Conservation (phyloP, 2,888 invertebrate species). For the Troides helena region DNA sequence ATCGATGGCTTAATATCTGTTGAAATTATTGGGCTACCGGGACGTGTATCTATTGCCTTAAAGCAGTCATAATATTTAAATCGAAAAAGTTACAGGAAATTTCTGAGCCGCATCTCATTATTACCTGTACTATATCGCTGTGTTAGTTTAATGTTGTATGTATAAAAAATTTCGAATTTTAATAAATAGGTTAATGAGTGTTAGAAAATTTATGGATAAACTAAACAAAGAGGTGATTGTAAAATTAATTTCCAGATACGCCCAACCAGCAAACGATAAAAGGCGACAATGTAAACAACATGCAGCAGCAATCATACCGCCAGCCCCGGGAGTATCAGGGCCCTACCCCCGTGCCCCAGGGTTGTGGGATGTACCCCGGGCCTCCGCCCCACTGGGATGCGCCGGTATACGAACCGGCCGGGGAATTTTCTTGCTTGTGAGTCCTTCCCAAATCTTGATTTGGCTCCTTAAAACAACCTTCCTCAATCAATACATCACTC, state of each 20-base stretch:
- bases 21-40: too few species aligned
- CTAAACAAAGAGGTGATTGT: slow-evolving; percentile 28
- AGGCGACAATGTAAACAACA: slow-evolving; percentile 80
- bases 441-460: slow-evolving; percentile 67
- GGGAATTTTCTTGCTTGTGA: slow-evolving; percentile 78
- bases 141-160: too few species aligned
- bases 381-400: slow-evolving; percentile 66
- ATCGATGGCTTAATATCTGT: too few species aligned
- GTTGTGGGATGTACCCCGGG: slow-evolving; percentile 58
- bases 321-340: slow-evolving; percentile 67
- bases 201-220: not conserved
- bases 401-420: slow-evolving; percentile 73
- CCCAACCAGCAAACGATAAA: slow-evolving; percentile 66
- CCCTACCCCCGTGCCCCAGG: slow-evolving; percentile 53
- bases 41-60: too few species aligned
- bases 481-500: slow-evolving; percentile 25
- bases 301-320: slow-evolving; percentile 66
- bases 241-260: slow-evolving; percentile 67
- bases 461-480: slow-evolving; percentile 49
- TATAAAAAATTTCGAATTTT: too few species aligned
- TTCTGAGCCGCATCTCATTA: too few species aligned
- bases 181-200: too few species aligned
- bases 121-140: too few species aligned
- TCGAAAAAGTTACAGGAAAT: too few species aligned
- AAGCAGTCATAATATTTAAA: too few species aligned